phyloP scores from a whole-genome alignment of 2,113 vertebrate species.

The Uria aalge region DNA sequence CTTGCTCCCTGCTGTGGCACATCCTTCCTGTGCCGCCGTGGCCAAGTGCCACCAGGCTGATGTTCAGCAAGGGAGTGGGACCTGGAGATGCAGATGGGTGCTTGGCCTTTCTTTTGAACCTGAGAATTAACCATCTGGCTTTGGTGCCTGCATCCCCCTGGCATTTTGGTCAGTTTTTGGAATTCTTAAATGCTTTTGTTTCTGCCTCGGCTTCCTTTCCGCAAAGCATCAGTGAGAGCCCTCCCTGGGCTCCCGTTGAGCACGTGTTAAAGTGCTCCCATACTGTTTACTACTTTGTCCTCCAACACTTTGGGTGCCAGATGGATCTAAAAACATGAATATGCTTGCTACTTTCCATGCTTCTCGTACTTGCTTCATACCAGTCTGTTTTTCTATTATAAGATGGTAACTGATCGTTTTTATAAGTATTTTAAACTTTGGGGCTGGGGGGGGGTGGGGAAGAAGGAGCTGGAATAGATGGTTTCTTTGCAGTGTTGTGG shows the following conservation, averaged over 20 bases:
- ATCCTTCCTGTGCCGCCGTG: background rate
- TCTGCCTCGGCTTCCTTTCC: background rate
- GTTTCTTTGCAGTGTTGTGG: background rate
- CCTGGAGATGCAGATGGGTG: background rate
- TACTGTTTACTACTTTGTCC: background rate
- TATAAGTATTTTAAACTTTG: background rate
- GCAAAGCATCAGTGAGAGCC: background rate
- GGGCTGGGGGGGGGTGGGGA: background rate
- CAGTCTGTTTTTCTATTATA: background rate
- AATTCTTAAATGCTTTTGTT: background rate
- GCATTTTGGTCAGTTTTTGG: background rate
- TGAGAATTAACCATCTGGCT: background rate
- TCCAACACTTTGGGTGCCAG: background rate
- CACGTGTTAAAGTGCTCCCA: background rate
- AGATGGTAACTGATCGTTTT: background rate
- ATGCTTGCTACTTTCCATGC: background rate
- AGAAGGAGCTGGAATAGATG: background rate
- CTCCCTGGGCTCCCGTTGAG: fast-evolving
- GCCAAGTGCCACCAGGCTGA: background rate
- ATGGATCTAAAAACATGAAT: background rate
- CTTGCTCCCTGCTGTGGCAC: background rate
- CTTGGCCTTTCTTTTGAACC: background rate
- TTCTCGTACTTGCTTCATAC: background rate
- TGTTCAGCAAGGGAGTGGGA: background rate
- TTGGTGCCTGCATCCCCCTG: fast-evolving